Evolutionary conservation across 2,113 vertebrate genomes (phyloP), one percentile per base, ranked within the genome.

Genomic region (Struthio camelus): DNA sequence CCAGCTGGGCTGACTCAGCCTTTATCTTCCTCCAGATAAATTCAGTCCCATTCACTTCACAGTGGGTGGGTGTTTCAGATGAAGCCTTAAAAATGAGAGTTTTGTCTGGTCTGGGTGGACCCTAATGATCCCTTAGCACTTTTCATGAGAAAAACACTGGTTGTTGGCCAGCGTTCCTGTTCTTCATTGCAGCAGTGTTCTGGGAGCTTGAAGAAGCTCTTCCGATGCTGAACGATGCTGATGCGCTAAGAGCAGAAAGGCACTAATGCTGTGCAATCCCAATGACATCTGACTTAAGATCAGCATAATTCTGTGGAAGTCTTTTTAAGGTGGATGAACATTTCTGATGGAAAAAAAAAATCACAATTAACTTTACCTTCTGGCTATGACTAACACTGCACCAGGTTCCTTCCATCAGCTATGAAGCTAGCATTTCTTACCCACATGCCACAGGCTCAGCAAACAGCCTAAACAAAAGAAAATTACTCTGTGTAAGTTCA

Each of bases 11-110:
- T 97, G 96, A 96, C 83, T 97, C 96, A 96, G 95, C 94, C 94
- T 96, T 96, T 97, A 92, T 97, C 91, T 80, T 89, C 77, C 82
- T 92, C 75, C 78, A 97, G 90, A 97, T 96, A 97, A 96, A 95
- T 97, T 93, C 87, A 92, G 56, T 69, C 84, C 81, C 42, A 32
- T 94, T 93, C 89, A 76, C 89, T 94, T 95, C 91, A 93, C 92
- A 56, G 81, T 91, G 94, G 94, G 96, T 96, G 94, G 92, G 96
- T 91, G 58, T 94, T 97, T 95, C 51, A 83, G 87, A 94, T 59
- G 90, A 93, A 88, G 38, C 32, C 78, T 89, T 93, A 88, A 96
- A 94, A 95, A 92, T 1, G 9, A 83, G 93, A 89, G 27, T 96
- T 95, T 93, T 96, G 76, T 85, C 92, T 97, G 75, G 72, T 96